phyloP scores from a whole-genome alignment of 2,888 invertebrate genomes.

The Andrena dorsata region DNA sequence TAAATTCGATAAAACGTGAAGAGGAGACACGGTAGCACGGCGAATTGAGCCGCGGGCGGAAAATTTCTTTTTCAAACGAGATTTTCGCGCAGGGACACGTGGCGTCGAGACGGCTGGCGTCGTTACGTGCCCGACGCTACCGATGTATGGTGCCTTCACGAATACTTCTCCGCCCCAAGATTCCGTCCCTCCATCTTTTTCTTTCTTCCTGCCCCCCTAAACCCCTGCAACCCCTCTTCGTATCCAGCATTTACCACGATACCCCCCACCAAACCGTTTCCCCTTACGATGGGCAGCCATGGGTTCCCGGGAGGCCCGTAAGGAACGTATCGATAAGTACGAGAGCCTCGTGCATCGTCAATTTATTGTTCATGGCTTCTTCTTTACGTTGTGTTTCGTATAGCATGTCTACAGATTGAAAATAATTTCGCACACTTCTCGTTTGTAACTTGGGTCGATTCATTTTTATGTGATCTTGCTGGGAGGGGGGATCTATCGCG shows the following conservation, averaged over 20 bases:
- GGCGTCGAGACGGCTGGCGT: constrained; percentile 75
- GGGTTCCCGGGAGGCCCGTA: constrained; percentile 42
- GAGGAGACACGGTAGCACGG: background rate
- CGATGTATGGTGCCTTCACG: constrained; percentile 62
- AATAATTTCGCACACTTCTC: too few species aligned
- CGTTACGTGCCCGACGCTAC: constrained; percentile 63
- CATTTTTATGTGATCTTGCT: background rate
- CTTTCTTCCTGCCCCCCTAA: constrained; percentile 48
- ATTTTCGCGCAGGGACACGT: constrained; percentile 68
- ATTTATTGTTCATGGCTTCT: too few species aligned
- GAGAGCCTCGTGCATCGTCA: constrained; percentile 30
- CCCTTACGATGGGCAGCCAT: constrained; percentile 67
- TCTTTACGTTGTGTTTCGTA: too few species aligned
- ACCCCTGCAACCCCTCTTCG: constrained; percentile 30
- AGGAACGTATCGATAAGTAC: constrained; percentile 58
- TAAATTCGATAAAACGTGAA: background rate
- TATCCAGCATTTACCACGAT: constrained; percentile 25
- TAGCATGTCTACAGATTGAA: too few species aligned
- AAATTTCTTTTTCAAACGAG: constrained; percentile 9
- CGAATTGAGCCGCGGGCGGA: background rate
- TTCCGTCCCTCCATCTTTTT: constrained; percentile 61
- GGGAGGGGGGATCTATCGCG: too few species aligned
- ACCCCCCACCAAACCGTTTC: constrained; percentile 59
- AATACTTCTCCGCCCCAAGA: constrained; percentile 62
- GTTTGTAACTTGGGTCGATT: background rate